Conservation (phyloP, 2,888 invertebrate species). For the Ectemnius continuus region DNA sequence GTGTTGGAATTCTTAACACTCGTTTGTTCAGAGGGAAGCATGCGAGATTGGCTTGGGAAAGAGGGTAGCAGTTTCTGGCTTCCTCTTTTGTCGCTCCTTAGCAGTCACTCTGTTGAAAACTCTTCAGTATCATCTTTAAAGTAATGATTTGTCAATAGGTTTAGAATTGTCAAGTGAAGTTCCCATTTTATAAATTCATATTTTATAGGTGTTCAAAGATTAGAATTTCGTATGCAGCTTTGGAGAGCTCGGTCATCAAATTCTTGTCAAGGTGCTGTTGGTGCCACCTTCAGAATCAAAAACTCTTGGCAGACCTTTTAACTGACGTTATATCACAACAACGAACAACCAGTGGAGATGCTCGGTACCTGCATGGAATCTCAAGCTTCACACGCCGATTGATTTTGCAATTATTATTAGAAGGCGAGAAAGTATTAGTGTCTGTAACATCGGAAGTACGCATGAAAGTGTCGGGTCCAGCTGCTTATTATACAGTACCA, state of each 20-base stretch:
- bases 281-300: conserved; percentile 91
- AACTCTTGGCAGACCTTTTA: conserved; percentile 88
- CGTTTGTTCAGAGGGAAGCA: conserved; percentile 87
- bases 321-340: conserved; percentile 87
- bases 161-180: neutral
- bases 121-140: conserved; percentile 70
- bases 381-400: conserved; percentile 93
- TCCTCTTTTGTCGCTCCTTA: conserved; percentile 87
- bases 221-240: conserved; percentile 72
- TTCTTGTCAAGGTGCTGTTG: conserved; percentile 91
- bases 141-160: conserved; percentile 44
- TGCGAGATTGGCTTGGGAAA: conserved; percentile 93
- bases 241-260: conserved; percentile 89
- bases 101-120: conserved; percentile 81
- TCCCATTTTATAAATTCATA: neutral
- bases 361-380: conserved; percentile 81
- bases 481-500: conserved; percentile 66
- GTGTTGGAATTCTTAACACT: conserved; percentile 90
- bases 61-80: conserved; percentile 93
- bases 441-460: conserved; percentile 81
- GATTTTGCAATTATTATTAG: conserved; percentile 90
- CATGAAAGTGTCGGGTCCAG: conserved; percentile 69
- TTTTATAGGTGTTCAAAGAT: conserved; percentile 65
- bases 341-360: conserved; percentile 77
- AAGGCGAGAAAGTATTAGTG: conserved; percentile 90